Conservation (phyloP, 2,888 invertebrate genomes). For the Antheraea yamamai region DNA sequence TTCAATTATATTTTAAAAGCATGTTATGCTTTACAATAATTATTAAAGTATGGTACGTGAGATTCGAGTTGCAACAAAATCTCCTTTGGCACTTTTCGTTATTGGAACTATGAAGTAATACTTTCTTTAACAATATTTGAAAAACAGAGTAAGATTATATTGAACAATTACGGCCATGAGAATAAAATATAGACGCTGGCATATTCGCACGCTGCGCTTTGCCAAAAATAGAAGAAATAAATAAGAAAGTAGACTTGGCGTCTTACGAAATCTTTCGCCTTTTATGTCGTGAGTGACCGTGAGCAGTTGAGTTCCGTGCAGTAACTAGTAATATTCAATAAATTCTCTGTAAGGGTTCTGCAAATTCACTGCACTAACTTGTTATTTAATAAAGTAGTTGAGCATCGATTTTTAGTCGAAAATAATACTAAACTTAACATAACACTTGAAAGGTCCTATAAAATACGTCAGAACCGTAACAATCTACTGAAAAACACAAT, state of each 20-base stretch:
- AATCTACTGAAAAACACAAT: neutral
- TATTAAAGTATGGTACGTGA: neutral
- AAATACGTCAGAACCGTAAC: neutral
- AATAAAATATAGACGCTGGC: neutral
- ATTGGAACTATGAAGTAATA: neutral
- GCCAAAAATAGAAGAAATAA: neutral
- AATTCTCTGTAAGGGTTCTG: neutral
- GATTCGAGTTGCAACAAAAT: neutral
- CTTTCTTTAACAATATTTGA: neutral
- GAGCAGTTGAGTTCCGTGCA: neutral
- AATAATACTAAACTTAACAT: neutral
- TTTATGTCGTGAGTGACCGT: neutral
- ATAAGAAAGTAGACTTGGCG: neutral
- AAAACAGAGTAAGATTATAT: neutral
- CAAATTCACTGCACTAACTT: neutral
- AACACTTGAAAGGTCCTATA: neutral
- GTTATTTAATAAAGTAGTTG: neutral
- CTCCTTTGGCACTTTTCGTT: neutral
- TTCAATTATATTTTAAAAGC: neutral
- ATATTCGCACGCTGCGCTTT: neutral
- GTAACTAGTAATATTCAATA: neutral
- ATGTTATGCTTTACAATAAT: neutral
- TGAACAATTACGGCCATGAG: neutral
- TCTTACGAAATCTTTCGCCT: neutral
- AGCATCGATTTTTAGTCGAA: too few species aligned